Percentiles rank a stretch among this genome's conserved stretches.
phyloP scores from a whole-genome alignment of 2,888 invertebrate species.

The Galeruca laticollis region DNA sequence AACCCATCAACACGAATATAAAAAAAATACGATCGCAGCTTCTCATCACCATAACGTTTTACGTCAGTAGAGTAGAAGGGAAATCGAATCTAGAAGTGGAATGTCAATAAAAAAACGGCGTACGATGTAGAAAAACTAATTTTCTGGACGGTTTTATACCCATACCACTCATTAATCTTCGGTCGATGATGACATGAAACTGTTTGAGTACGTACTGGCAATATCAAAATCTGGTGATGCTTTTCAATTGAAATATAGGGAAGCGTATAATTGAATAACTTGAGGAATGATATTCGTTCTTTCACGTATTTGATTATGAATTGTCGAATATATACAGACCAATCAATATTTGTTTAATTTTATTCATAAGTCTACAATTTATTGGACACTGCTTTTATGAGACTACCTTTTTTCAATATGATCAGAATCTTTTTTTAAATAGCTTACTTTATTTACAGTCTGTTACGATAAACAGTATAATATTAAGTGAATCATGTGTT shows the following conservation, averaged over 20 bases:
- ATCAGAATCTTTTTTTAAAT: too few species aligned
- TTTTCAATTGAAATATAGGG: not conserved
- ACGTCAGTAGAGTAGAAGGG: slow-evolving; percentile 17
- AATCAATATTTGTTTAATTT: too few species aligned
- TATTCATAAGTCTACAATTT: too few species aligned
- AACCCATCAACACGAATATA: slow-evolving; percentile 27
- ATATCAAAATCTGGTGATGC: not conserved
- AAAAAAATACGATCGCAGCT: slow-evolving; percentile 18
- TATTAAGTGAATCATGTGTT: too few species aligned
- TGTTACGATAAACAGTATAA: too few species aligned
- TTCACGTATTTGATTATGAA: too few species aligned
- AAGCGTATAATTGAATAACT: too few species aligned
- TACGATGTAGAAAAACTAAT: slow-evolving; percentile 16
- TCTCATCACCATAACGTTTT: slow-evolving; percentile 32
- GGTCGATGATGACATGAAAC: not conserved
- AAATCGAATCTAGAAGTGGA: slow-evolving; percentile 25
- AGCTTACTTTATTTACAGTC: too few species aligned
- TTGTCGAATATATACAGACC: too few species aligned
- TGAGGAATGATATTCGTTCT: too few species aligned
- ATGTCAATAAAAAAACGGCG: slow-evolving; percentile 27
- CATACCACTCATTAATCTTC: slow-evolving; percentile 21
- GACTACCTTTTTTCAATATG: too few species aligned
- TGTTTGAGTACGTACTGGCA: not conserved
- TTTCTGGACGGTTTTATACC: slow-evolving; percentile 26
- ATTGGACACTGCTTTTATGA: too few species aligned